These are phyloP conservation scores for Entelurus aequoreus DNA, from an alignment of 2,113 vertebrate genomes.

Conservation along the genomic window DNA sequence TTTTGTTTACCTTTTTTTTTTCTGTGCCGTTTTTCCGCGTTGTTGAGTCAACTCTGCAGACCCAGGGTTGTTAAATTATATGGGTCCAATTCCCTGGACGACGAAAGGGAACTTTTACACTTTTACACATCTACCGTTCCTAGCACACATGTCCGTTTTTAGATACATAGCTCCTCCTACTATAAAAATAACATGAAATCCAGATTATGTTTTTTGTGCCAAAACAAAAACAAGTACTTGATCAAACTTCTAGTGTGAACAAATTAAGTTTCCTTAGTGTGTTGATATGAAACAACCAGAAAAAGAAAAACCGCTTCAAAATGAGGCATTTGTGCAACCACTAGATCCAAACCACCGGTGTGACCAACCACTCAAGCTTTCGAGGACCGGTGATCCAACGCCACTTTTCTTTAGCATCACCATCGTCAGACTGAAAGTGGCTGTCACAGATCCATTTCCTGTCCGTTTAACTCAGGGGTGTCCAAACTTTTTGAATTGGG, in stretches of 20 bases:
- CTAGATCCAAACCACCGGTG: neutral
- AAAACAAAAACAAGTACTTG: neutral
- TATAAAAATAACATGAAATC: neutral
- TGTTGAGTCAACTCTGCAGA: slow-evolving; percentile 26
- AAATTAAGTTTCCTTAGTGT: neutral
- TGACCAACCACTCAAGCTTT: neutral
- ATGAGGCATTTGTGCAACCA: slow-evolving; percentile 10
- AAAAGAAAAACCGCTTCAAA: no score
- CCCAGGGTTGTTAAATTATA: slow-evolving; percentile 23
- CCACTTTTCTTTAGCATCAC: slow-evolving; percentile 13
- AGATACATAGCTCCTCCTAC: neutral
- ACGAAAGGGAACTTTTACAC: neutral
- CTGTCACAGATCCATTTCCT: slow-evolving; percentile 22
- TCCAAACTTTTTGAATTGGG: no score
- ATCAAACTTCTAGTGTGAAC: neutral
- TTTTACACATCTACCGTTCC: neutral
- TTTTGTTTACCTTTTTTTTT: slow-evolving; percentile 16
- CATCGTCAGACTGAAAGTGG: slow-evolving; percentile 3
- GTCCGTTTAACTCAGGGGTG: slow-evolving; percentile 17
- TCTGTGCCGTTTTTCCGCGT: slow-evolving; percentile 21
- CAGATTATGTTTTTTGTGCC: neutral
- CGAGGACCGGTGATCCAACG: neutral
- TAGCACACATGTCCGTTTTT: neutral
- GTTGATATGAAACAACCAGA: neutral
- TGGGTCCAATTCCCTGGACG: slow-evolving; percentile 11